Evolutionary conservation across 2,888 invertebrate species (phyloP).

Genomic region (Aspidiotus destructor): DNA sequence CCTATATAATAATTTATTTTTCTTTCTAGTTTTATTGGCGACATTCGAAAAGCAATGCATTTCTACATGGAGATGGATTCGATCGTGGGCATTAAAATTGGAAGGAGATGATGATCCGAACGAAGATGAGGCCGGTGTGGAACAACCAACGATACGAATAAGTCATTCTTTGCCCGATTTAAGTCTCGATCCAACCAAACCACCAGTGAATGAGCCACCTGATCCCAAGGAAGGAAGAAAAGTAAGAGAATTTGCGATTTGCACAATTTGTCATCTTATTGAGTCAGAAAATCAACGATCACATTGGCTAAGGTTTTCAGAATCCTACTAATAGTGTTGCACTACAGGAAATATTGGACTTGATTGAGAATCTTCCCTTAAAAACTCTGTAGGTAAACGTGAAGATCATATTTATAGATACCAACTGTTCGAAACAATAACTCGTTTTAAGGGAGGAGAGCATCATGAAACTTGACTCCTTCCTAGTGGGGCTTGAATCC

Average conservation of each 20-base stretch:
- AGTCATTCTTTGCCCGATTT: conserved; percentile 67
- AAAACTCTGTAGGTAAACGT: too few species aligned
- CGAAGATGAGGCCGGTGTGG: conserved; percentile 48
- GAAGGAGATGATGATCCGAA: conserved; percentile 39
- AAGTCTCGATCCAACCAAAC: conserved; percentile 48
- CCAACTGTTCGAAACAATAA: too few species aligned
- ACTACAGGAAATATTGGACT: too few species aligned
- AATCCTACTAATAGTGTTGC: too few species aligned
- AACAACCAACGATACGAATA: conserved; percentile 61
- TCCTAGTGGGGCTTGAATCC: too few species aligned
- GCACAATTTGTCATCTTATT: background rate
- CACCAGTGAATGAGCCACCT: conserved; percentile 23
- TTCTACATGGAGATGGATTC: conserved; percentile 61
- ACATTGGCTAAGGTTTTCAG: too few species aligned
- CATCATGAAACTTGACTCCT: too few species aligned
- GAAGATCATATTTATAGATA: too few species aligned
- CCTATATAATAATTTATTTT: background rate
- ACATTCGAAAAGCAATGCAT: conserved; percentile 64
- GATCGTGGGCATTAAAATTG: conserved; percentile 35
- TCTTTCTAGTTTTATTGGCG: conserved; percentile 49
- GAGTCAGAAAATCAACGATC: too few species aligned
- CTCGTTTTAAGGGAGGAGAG: too few species aligned
- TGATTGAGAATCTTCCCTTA: too few species aligned
- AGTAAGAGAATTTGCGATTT: background rate
- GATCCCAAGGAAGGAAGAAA: conserved; percentile 23